Percentiles rank a stretch among this genome's conserved stretches.
Evolutionary conservation across 2,113 vertebrate genomes (phyloP).

Genomic region (Fulica atra): DNA sequence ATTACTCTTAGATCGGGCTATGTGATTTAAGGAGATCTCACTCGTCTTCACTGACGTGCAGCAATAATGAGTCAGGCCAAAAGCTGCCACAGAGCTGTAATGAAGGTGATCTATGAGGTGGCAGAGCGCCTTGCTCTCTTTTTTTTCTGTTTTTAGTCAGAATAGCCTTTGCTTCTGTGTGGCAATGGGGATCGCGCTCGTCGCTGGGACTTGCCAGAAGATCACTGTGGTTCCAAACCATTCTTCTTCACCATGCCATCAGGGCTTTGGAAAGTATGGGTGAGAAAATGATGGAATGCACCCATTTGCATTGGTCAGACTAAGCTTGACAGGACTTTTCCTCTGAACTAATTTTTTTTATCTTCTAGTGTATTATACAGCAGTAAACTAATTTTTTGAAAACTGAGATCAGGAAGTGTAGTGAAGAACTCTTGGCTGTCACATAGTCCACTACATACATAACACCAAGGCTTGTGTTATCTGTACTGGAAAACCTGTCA

Average conservation of each 20-base stretch:
- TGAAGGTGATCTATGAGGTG: background rate
- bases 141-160: background rate
- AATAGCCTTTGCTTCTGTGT: background rate
- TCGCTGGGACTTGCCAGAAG: background rate
- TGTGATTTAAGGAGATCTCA: background rate
- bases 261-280: background rate
- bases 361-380: background rate
- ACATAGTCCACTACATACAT: rapidly evolving
- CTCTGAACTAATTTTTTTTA: background rate
- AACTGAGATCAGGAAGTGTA: background rate
- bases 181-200: background rate
- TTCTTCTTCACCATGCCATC: background rate
- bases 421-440: background rate
- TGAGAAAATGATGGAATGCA: background rate
- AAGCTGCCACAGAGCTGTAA: background rate
- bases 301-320: background rate
- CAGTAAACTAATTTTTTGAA: background rate
- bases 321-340: background rate
- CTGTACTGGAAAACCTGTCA: background rate
- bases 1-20: background rate
- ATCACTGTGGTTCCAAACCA: background rate
- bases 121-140: background rate
- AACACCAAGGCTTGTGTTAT: background rate
- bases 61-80: background rate
- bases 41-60: background rate